These are phyloP conservation scores for Drosophila pandora DNA, from an alignment of 1,140 invertebrate genomes.

Conservation along the genomic window DNA sequence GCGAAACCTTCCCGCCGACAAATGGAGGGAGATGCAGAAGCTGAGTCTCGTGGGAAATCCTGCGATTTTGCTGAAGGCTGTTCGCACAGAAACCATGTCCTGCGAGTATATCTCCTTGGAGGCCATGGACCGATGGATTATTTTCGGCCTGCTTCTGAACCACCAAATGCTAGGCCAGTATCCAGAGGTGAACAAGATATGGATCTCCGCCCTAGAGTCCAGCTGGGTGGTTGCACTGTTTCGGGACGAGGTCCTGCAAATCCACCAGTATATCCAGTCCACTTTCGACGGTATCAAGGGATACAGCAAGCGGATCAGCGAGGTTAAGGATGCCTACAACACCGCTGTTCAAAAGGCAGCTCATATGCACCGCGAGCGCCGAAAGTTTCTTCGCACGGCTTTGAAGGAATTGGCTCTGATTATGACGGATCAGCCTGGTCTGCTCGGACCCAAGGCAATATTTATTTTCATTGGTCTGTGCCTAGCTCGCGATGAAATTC, in stretches of 20 bases:
- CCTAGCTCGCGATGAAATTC: constrained; percentile 97
- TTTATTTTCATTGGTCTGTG: constrained; percentile 98
- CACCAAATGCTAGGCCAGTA: constrained; percentile 91
- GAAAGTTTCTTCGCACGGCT: constrained; percentile 98
- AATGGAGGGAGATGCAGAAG: constrained; percentile 96
- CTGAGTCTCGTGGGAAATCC: constrained; percentile 97
- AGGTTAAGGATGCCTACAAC: constrained; percentile 97
- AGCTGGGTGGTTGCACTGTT: constrained; percentile 98
- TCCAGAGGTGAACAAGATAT: constrained; percentile 93
- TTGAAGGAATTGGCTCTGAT: constrained; percentile 97
- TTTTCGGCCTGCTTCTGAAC: constrained; percentile 96
- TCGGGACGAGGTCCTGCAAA: constrained; percentile 98
- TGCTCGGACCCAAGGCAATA: constrained; percentile 98
- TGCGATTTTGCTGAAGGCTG: constrained; percentile 95
- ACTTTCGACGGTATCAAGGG: constrained; percentile 99
- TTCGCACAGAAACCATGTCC: constrained; percentile 97
- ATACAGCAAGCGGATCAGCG: constrained; percentile 94
- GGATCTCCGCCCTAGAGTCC: constrained; percentile 95
- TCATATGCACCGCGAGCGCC: constrained; percentile 95
- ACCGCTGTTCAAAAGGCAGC: constrained; percentile 95
- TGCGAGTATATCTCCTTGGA: constrained; percentile 99
- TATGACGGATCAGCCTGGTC: constrained; percentile 98
- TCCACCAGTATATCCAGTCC: constrained; percentile 95
- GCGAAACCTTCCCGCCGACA: constrained; percentile 96
- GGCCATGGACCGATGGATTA: constrained; percentile 97